These are phyloP conservation scores for Drymodes brunneopygia DNA, from an alignment of 2,113 vertebrate species.

Conservation along the genomic window DNA sequence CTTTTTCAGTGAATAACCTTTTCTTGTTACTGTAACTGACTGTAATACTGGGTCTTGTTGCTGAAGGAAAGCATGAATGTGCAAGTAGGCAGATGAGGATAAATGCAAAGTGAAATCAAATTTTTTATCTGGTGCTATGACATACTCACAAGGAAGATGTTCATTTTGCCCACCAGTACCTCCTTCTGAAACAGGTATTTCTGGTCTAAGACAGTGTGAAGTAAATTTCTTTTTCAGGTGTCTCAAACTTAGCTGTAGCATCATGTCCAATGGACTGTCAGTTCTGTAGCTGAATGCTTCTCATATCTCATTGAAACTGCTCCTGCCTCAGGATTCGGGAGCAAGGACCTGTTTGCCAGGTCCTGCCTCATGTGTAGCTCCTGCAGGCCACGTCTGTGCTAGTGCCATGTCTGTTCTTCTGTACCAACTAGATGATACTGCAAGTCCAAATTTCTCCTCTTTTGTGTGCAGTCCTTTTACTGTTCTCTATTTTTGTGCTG, in stretches of 20 bases:
- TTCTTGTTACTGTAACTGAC: not conserved
- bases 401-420: not conserved
- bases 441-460: not conserved
- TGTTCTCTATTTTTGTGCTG: not conserved
- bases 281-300: not conserved
- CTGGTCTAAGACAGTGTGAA: not conserved
- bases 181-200: slow-evolving; percentile 2
- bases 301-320: not conserved
- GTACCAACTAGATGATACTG: not conserved
- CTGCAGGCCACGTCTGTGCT: not conserved
- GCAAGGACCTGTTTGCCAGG: not conserved
- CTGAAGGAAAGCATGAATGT: not conserved
- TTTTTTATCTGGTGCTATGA: not conserved
- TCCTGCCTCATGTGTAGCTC: not conserved
- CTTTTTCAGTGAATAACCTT: not conserved
- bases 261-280: not conserved
- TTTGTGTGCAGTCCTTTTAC: not conserved
- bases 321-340: not conserved
- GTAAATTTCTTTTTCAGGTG: not conserved
- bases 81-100: not conserved
- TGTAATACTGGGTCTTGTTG: not conserved
- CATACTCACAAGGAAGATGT: not conserved
- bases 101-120: not conserved
- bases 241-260: not conserved
- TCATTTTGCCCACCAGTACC: not conserved